Conservation (phyloP, 2,797 vertebrate genomes). For the Staurois parvus region DNA sequence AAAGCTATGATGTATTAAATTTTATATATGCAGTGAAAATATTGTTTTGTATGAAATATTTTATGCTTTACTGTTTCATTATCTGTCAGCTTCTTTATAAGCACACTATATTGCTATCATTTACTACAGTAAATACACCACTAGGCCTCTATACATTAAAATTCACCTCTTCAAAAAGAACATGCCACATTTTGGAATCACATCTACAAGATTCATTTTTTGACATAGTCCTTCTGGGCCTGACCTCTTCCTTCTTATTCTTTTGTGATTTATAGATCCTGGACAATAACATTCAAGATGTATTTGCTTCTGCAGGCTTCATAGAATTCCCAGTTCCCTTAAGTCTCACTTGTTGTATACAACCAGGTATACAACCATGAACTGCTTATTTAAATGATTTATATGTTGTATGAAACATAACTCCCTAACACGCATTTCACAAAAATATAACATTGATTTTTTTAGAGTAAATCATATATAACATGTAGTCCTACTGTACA, state of each 20-base stretch:
- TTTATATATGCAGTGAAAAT: background rate
- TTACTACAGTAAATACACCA: background rate
- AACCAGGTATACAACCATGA: conserved; percentile 8
- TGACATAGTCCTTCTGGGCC: conserved; percentile 28
- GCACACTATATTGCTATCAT: background rate
- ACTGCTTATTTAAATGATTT: conserved; percentile 26
- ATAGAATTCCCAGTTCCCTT: conserved; percentile 5
- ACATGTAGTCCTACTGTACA: no score
- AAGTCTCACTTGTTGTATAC: conserved; percentile 16
- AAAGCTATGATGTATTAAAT: no score
- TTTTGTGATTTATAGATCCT: conserved; percentile 45
- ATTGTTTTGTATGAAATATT: background rate
- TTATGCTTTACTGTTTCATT: background rate
- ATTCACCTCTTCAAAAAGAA: conserved; percentile 13
- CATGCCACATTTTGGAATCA: conserved; percentile 11
- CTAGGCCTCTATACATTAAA: background rate
- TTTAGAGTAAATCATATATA: background rate
- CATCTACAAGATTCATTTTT: conserved; percentile 38
- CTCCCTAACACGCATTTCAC: background rate
- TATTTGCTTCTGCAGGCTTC: conserved; percentile 24
- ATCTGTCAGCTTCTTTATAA: background rate
- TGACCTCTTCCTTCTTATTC: conserved; percentile 43
- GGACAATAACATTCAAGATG: conserved; percentile 24
- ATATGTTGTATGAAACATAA: conserved; percentile 24
- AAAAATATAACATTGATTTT: background rate